Evolutionary conservation across 2,113 vertebrate genomes (phyloP).

Genomic region (Rhynchopsitta pachyrhyncha): DNA sequence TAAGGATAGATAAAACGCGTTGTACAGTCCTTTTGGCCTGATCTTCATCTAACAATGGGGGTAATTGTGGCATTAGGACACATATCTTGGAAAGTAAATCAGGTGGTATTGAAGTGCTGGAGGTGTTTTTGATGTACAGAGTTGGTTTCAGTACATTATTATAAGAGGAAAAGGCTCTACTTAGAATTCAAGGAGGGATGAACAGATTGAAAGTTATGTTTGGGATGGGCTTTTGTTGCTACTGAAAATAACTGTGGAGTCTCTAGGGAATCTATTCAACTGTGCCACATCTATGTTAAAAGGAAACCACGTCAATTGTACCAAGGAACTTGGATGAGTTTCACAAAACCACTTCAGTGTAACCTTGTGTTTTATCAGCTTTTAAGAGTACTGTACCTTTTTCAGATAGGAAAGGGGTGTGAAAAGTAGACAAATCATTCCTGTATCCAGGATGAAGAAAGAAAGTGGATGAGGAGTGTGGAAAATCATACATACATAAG

Average conservation of each 20-base stretch:
- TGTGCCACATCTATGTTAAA: constrained; percentile 12
- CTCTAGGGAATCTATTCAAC: constrained; percentile 17
- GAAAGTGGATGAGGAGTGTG: background rate
- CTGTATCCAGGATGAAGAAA: background rate
- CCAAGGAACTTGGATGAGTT: constrained; percentile 20
- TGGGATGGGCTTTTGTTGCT: constrained; percentile 38
- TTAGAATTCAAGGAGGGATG: constrained; percentile 31
- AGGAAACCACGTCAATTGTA: constrained; percentile 5
- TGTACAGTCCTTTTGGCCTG: background rate
- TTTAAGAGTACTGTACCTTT: background rate
- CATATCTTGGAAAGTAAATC: background rate
- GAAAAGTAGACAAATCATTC: background rate
- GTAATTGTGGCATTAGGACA: background rate
- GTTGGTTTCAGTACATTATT: background rate
- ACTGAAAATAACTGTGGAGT: constrained; percentile 26
- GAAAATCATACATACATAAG: background rate
- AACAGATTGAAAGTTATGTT: constrained; percentile 53
- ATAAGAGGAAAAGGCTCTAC: background rate
- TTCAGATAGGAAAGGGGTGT: background rate
- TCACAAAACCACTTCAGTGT: constrained; percentile 22
- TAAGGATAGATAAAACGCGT: background rate
- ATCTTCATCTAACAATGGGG: background rate
- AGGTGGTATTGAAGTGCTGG: background rate
- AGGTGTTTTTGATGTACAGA: background rate
- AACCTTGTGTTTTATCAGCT: constrained; percentile 1